Base-by-base conservation (phyloP, 1,140 invertebrate genomes). In the Ceratosolen solmsi region DNA sequence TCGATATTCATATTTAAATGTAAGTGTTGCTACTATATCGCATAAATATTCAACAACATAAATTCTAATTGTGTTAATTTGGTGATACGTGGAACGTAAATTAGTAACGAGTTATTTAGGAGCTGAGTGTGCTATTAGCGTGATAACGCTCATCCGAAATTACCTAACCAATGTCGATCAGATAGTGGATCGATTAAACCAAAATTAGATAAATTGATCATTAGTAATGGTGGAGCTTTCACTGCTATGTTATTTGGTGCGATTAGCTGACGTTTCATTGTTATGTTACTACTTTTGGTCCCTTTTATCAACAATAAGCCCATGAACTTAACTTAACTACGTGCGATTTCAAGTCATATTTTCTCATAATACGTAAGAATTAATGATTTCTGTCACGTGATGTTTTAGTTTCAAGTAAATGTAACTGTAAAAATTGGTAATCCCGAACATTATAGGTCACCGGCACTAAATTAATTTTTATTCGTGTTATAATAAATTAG, bases 131-230 rank as follows among this genome's bases (percentile, higher is more conserved):
- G 56, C 56, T 65, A 80, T 73, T 74, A 80, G 41, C 27, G 46
- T 22, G 80, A 81, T 76, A 76, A 70, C 49, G 27, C 46, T 74
- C 72, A 38, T 63, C 60, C n/a, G 36, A 70, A 73, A 76, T 76
- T 75, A 76, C 11, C 49, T 27, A 65, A 54, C 49, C 73, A 76
- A 70, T 76, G 63, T 70, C 63, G 38, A 80, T 73, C 41, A 38
- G 79, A 80, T 75, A 80, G 36, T 65, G n/a, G 72, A 74, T 81
- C 60, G 65, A 81, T 81, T 76, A 74, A 70, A 46, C 73, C 11
- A 25, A 65, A 76, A 82, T 82, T 82, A 71, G 36, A 46, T 33
- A 72, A 82, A 82, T 77, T 82, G 51, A 82, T 82, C 36, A 51
- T 27, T 33, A 58, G 51, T 38, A 46, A 76, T 77, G 41, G 22